Evolutionary conservation across 1,140 invertebrate genomes (phyloP), one percentile per base, ranked within the genome.

Genomic region (Caenorhabditis remanei): DNA sequence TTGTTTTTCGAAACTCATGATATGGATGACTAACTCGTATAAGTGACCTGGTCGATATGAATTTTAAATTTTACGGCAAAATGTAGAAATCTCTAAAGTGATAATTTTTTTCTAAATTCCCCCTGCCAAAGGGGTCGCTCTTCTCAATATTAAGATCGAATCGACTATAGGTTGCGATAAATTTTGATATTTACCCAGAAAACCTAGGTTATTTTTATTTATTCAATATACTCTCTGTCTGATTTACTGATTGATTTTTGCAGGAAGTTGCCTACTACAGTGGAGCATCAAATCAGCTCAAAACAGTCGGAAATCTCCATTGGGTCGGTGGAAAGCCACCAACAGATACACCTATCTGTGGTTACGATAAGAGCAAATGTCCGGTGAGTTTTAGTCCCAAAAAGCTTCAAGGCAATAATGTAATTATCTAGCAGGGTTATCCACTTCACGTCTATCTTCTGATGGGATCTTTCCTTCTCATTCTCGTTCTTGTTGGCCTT

Each of bases 341-440:
- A 19, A 89, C 88, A 58, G 91, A 92, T 86, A 86, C 85, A 9
- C 91, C 91, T 14, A 88, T 94, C 55, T 99, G 97, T 93, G 97
- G 97, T 56, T 99, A 96, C 93, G 97, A 99, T 92, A 95, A 95
- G 41, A 95, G 96, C 0, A 94, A 97, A 71, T 99, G 97, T 92
- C 94, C 94, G 84, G 87, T 88, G 46, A 65, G 86, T 1, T 13
- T 24, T 21, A 24, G 32, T 32, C 32, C 55, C 79, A 21, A 5
- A 24, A 55, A 43, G 43, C 48, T 79, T 32, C 4, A 83, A 55
- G 55, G 53, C 3, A 83, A 32, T 53, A 32, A 53, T 40, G 1
- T 14, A 40, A n/a, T 58, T 58, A 58, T 41, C 40, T 75, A 67
- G 40, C 71, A 94, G 56, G 96, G 96, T n/a, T 94, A 96, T 43